phyloP scores from a whole-genome alignment of 2,888 invertebrate species.

The Machimus rusticus region DNA sequence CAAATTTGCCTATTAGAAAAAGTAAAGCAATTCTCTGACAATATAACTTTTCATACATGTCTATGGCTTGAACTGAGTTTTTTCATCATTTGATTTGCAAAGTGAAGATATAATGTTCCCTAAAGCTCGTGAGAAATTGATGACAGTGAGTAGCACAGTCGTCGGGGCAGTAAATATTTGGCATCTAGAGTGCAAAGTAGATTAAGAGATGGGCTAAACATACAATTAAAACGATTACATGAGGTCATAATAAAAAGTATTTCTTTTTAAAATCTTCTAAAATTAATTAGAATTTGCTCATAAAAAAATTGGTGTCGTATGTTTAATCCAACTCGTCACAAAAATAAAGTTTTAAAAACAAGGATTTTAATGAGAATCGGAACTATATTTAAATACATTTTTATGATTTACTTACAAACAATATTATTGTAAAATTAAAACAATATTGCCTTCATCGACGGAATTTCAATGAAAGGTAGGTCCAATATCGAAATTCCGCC shows the following conservation, averaged over 20 bases:
- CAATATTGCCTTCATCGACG: slow-evolving; percentile 40
- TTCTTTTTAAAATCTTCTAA: not conserved
- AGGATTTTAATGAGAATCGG: slow-evolving; percentile 20
- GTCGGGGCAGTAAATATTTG: not conserved
- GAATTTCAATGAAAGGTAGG: slow-evolving; percentile 59
- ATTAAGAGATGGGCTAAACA: not conserved
- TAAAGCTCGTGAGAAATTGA: not conserved
- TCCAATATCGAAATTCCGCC: slow-evolving; percentile 55
- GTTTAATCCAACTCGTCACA: not conserved
- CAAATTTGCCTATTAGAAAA: not conserved
- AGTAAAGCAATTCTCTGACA: not conserved
- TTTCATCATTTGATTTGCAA: not conserved
- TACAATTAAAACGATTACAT: not conserved
- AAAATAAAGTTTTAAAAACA: not conserved
- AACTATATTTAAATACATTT: slow-evolving; percentile 10
- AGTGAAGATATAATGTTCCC: not conserved
- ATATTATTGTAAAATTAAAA: slow-evolving; percentile 8
- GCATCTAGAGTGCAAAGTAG: not conserved
- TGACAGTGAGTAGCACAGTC: not conserved
- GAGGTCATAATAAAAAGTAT: not conserved
- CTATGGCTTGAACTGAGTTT: not conserved
- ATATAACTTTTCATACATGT: not conserved
- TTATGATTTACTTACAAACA: not conserved
- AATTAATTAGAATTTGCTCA: not conserved
- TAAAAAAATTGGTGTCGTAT: not conserved